Evolutionary conservation across 2,113 vertebrate species (phyloP), one percentile per base, ranked within the genome.

Genomic region (Scortum barcoo): DNA sequence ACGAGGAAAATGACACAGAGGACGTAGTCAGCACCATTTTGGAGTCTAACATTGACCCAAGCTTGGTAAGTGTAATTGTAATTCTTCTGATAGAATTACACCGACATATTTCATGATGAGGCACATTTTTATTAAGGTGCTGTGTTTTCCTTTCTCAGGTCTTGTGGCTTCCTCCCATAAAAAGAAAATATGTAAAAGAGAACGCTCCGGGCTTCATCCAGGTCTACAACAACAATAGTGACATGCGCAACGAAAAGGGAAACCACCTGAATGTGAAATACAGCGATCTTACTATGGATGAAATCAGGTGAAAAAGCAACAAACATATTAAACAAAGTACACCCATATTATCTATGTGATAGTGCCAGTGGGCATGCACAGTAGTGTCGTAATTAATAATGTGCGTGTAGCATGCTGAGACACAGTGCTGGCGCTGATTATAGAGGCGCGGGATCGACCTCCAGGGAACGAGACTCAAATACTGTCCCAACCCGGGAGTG

Each of bases 121-220:
- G 16, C 36, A 28, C n/a, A 48, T 62, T 83, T 83, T 66, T 58
- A 4, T 19, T 40, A 63, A 36, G 5, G 1, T 9, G 0, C 16
- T 79, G 7, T 70, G 4, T 56, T 13, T 80, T 72, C 20, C 58
- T 57, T 83, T 68, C 54, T 69, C 82, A 99, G 98, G 90, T 99
- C 33, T 92, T 97, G 28, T 99, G 98, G 98, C 95, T 98, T 83
- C 97, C 97, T 0, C 72, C 96, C 57, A 72, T 70, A 13, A 78
- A 95, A 65, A 94, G 97, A 76, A 87, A 93, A 0, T 67, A 90
- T 8, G 96, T 97, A 51, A 95, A 86, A 50, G 65, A 46, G 11
- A 78, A 13, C 7, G 95, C 93, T 46, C 95, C 96, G 3, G 86
- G 86, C 0, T 91, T 99, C 88, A 95, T 82, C 42, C 97, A 99